These are phyloP conservation scores for Sula dactylatra DNA, from an alignment of 2,113 vertebrate genomes.

Conservation along the genomic window DNA sequence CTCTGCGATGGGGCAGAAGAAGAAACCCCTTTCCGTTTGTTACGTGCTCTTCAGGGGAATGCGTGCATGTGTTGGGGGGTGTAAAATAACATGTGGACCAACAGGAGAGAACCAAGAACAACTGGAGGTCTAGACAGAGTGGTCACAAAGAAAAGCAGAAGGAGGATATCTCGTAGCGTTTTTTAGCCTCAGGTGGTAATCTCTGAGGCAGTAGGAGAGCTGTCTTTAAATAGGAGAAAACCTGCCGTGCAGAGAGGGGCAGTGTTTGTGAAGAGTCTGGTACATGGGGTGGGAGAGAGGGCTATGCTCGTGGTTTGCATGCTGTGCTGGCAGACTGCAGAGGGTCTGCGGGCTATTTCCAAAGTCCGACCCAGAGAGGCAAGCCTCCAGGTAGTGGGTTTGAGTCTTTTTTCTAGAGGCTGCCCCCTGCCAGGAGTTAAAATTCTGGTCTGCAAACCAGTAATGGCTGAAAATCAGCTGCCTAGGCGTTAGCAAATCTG, in stretches of 20 bases:
- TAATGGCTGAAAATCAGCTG: background rate
- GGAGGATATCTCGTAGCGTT: background rate
- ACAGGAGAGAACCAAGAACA: background rate
- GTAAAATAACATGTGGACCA: background rate
- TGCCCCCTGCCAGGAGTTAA: background rate
- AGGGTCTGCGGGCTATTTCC: background rate
- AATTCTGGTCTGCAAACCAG: background rate
- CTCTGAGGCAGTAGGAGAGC: background rate
- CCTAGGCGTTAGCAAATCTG: background rate
- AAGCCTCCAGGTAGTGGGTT: background rate
- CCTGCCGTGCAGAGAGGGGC: background rate
- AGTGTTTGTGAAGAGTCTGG: background rate
- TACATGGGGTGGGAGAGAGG: background rate
- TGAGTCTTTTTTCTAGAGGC: background rate
- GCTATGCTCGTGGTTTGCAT: background rate
- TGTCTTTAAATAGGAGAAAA: background rate
- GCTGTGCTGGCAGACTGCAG: background rate
- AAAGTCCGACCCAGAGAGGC: background rate
- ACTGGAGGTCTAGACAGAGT: background rate
- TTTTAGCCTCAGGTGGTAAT: background rate
- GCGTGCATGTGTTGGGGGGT: fast-evolving
- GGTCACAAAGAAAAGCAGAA: fast-evolving
- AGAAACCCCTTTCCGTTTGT: background rate
- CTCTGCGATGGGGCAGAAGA: background rate
- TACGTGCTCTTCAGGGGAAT: background rate